Base-by-base conservation (phyloP, 2,113 vertebrate genomes). In the Nothobranchius kuhntae region DNA sequence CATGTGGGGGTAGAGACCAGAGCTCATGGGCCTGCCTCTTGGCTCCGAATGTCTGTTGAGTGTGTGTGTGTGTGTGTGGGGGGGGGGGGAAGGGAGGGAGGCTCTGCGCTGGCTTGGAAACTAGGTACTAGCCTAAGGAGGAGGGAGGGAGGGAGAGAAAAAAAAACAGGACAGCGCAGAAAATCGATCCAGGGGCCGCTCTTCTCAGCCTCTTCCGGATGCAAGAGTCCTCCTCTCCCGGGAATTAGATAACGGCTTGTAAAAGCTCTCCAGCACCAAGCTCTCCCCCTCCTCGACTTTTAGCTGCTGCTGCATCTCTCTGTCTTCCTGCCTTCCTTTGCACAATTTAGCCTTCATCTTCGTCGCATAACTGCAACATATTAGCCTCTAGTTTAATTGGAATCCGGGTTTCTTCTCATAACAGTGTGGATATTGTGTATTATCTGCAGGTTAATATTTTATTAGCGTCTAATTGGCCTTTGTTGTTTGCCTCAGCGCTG, bases 161-260 rank as follows among this genome's bases (percentile, higher is more conserved):
- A 50, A 62, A 50, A 65, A 73, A 61, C 72, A 77, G 78, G 83
- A 78, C 82, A 71, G 87, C 79, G 67, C 87, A 83, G 89, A 87
- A 91, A 90, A 91, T 90, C 85, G 86, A 91, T 91, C 89, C 85
- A 70, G 80, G 82, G 86, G 81, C 86, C 83, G 70, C 74, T 83
- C 83, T 90, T 82, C 86, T 89, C 87, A 85, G 89, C 89, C 88
- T 87, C 86, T 89, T 89, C 88, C 88, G 76, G 87, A 86, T 87
- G 86, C 81, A 62, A 73, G 81, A 89, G 87, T 89, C 83, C 89
- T 89, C 80, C 80, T 87, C 89, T 87, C 78, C 65, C 21, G 90
- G 90, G 88, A 90, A 87, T 89, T 86, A 91, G 88, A 91, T 91
- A 91, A 91, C 86, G 78, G 87, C 84, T 85, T 89, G 87, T 90